Conservation (phyloP, 2,113 vertebrate species). For the Polyodon spathula region DNA sequence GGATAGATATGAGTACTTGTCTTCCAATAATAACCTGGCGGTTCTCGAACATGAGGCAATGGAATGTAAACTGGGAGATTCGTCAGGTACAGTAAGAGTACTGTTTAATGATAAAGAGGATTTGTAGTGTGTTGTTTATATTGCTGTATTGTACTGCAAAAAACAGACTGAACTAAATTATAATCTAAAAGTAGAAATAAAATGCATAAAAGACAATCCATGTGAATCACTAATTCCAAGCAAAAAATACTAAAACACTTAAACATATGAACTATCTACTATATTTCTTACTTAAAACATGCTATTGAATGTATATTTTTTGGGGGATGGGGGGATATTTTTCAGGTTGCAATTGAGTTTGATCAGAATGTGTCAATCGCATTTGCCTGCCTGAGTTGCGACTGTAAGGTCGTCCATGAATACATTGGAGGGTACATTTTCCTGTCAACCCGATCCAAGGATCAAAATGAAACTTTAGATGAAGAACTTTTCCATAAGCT, state of each 20-base stretch:
- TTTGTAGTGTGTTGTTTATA: no score
- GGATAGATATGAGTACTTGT: slow-evolving; percentile 75
- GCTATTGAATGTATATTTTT: no score
- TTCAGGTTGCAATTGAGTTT: slow-evolving; percentile 88
- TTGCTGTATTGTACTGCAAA: no score
- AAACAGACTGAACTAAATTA: no score
- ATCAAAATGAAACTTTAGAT: slow-evolving; percentile 89
- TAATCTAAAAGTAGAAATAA: no score
- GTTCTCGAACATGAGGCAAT: slow-evolving; percentile 94
- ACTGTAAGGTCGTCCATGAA: slow-evolving; percentile 91
- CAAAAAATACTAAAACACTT: no score
- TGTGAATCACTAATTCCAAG: no score
- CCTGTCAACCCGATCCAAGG: slow-evolving; percentile 90
- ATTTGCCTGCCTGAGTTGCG: slow-evolving; percentile 79
- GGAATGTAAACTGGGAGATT: slow-evolving; percentile 99
- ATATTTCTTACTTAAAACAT: no score
- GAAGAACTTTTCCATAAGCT: slow-evolving; percentile 95
- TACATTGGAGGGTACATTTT: slow-evolving; percentile 97
- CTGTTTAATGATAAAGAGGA: neutral
- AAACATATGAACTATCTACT: no score
- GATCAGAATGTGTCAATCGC: slow-evolving; percentile 82
- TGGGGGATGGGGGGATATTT: no score
- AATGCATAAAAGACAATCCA: no score
- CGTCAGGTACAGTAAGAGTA: slow-evolving; percentile 63
- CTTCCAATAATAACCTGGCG: slow-evolving; percentile 89